These are phyloP conservation scores for Procambarus virginalis DNA, from an alignment of 1,140 invertebrate genomes.

Conservation along the genomic window DNA sequence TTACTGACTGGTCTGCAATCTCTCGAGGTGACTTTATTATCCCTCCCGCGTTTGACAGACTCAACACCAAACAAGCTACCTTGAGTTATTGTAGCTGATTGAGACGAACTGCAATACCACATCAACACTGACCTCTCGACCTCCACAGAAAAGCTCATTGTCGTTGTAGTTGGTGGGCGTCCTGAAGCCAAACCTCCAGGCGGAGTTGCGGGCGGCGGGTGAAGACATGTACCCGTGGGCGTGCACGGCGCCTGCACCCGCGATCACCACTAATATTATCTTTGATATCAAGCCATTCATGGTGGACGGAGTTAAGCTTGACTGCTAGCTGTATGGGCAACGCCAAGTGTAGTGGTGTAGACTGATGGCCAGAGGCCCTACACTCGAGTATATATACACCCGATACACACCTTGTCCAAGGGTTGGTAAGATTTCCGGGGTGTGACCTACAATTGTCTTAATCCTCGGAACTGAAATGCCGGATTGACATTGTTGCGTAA, in stretches of 20 bases:
- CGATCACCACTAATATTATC: neutral
- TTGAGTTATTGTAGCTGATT: no score
- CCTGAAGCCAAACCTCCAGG: constrained; percentile 72
- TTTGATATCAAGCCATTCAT: neutral
- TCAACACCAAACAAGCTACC: no score
- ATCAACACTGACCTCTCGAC: constrained; percentile 60
- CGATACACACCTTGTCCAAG: neutral
- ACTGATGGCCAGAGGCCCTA: neutral
- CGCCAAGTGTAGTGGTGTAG: neutral
- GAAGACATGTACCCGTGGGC: constrained; percentile 36
- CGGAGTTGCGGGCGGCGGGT: constrained; percentile 40
- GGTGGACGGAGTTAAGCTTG: neutral
- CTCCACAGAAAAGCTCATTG: constrained; percentile 77
- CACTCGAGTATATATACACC: neutral
- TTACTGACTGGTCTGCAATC: no score
- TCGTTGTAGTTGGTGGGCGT: constrained; percentile 77
- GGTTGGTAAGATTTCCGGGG: neutral
- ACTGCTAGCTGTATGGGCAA: neutral
- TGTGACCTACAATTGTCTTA: neutral
- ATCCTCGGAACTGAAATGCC: neutral
- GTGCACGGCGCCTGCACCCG: neutral
- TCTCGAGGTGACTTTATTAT: no score
- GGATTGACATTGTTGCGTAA: neutral
- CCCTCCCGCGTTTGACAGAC: no score
- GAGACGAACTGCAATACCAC: neutral